Percentiles rank a stretch among this genome's conserved stretches.
These are phyloP conservation scores for Mycetomoellerius zeteki DNA, from an alignment of 1,140 invertebrate genomes.

Conservation along the genomic window DNA sequence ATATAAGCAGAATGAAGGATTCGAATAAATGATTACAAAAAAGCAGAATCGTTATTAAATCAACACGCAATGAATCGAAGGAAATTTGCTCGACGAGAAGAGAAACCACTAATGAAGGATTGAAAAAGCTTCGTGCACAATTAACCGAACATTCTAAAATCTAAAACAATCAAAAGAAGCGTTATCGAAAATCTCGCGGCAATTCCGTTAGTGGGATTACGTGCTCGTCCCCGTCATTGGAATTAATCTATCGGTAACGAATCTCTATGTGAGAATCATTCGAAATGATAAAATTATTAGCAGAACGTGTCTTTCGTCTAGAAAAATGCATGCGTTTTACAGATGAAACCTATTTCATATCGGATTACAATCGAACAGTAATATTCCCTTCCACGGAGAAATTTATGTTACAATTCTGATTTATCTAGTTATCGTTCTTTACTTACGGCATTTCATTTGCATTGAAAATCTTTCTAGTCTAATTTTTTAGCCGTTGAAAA, in stretches of 20 bases:
- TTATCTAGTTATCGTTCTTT: neutral
- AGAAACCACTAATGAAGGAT: conserved; percentile 22
- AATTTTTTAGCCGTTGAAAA: no score
- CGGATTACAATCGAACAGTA: neutral
- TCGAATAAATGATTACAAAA: conserved; percentile 10
- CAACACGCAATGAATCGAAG: neutral
- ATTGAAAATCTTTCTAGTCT: neutral
- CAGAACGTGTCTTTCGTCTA: neutral
- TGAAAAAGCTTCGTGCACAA: conserved; percentile 2
- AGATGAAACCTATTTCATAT: neutral
- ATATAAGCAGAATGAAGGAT: no score
- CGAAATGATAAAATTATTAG: conserved; percentile 27
- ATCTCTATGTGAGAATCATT: conserved; percentile 36
- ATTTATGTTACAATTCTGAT: neutral
- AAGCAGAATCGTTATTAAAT: conserved; percentile 14
- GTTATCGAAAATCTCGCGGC: conserved; percentile 34
- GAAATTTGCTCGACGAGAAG: conserved; percentile 6
- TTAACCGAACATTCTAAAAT: conserved; percentile 26
- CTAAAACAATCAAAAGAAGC: conserved; percentile 2
- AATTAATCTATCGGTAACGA: conserved; percentile 13
- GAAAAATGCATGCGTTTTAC: neutral
- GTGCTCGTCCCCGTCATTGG: neutral
- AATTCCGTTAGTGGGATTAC: neutral
- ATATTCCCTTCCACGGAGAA: neutral
- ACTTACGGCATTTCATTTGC: neutral